Percentiles rank a stretch among this genome's conserved stretches.
Evolutionary conservation across 2,113 vertebrate species (phyloP).

Genomic region (Vireo altiloquus): DNA sequence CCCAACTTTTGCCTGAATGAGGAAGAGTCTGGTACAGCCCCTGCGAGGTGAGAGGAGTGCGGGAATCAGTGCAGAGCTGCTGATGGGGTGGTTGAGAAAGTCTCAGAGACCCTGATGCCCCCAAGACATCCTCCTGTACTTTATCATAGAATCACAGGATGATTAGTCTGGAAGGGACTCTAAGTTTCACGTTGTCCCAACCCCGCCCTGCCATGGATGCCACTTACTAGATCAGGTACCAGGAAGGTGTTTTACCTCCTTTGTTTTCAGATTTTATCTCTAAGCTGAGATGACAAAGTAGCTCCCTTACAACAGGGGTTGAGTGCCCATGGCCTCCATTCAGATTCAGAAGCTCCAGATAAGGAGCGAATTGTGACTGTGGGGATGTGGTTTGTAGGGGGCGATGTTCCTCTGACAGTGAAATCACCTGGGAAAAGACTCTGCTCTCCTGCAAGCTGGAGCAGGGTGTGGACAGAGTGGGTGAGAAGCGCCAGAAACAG

Average conservation of each 20-base stretch:
- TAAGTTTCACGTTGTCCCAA: not conserved
- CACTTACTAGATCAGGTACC: not conserved
- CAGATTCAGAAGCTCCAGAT: not conserved
- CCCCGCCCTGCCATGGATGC: not conserved
- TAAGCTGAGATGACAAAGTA: not conserved
- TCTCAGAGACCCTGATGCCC: not conserved
- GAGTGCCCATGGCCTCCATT: not conserved
- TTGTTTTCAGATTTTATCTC: not conserved
- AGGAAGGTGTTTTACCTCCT: not conserved
- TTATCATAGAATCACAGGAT: not conserved
- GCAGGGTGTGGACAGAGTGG: not conserved
- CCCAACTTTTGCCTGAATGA: not conserved
- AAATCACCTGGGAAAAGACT: not conserved
- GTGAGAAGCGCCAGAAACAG: not conserved
- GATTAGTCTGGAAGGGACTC: not conserved
- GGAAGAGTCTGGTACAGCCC: not conserved
- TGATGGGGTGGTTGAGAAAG: not conserved
- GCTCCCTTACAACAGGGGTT: not conserved
- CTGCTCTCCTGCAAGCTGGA: not conserved
- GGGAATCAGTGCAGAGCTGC: not conserved
- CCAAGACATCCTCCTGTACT: not conserved
- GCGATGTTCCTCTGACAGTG: not conserved
- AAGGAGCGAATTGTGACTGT: not conserved
- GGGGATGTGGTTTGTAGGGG: not conserved
- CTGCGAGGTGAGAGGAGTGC: accelerated